Evolutionary conservation across 2,113 vertebrate genomes (phyloP).

Genomic region (Pimephales promelas): DNA sequence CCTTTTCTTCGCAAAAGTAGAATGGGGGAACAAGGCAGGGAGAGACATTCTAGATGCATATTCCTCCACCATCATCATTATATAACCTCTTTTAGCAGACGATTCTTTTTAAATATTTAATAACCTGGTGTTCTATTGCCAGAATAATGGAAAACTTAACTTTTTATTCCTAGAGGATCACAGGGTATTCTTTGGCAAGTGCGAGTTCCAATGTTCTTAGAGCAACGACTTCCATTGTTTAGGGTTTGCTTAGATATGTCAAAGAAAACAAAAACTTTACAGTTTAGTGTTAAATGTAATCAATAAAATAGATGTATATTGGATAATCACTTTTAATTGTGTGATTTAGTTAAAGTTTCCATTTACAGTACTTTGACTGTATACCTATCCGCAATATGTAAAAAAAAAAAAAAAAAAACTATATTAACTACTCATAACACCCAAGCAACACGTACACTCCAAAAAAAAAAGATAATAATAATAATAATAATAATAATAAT

Average conservation of each 20-base stretch:
- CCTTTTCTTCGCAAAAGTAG: conserved; percentile 21
- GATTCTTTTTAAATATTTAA: conserved; percentile 54
- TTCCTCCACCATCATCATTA: conserved; percentile 45
- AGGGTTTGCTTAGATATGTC: background rate
- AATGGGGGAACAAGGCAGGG: background rate
- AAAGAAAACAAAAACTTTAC: background rate
- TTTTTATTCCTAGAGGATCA: conserved; percentile 25
- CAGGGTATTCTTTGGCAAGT: background rate
- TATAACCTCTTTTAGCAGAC: conserved; percentile 51
- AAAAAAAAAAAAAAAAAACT: too few relatives aligned
- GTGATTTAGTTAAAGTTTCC: background rate
- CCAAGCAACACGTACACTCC: too few relatives aligned
- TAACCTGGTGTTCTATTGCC: conserved; percentile 46
- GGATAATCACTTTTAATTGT: background rate
- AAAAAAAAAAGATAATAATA: too few relatives aligned
- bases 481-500: too few relatives aligned
- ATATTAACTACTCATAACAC: too few relatives aligned
- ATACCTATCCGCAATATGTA: too few relatives aligned
- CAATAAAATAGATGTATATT: background rate
- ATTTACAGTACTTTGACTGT: background rate
- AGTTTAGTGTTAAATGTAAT: background rate
- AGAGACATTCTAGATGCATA: conserved; percentile 25
- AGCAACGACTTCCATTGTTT: background rate
- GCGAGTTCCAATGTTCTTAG: background rate
- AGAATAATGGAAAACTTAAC: conserved; percentile 52